Base-by-base conservation (phyloP, 2,888 invertebrate genomes). In the Holacanthella duospinosa region DNA sequence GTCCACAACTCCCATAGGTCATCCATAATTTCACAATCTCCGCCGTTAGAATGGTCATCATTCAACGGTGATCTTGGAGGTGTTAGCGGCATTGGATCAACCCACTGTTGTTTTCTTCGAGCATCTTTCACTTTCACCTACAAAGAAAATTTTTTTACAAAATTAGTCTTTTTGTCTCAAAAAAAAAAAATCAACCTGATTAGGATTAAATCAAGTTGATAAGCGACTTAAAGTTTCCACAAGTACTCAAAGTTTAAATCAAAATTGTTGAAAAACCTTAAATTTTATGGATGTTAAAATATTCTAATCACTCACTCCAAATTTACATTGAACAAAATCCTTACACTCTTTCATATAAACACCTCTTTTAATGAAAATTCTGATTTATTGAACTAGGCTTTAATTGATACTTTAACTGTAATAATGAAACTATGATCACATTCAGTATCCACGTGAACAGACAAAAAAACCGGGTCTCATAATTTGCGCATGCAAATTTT, bases 1-100 rank as follows among this genome's bases (percentile, higher is more conserved):
- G 60, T 60, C 70, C 70, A 71, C 2, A 71, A 54, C 57, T 69
- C 70, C 27, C 69, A 58, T 29, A 71, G 59, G 29, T 71, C 70
- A 58, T 71, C 70, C 48, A 71, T 55, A 57, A 66, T 59, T 60
- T 65, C 68, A 55, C 67, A 68, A 60, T 67, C 60, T 36, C 60
- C 59, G 28, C 63, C 55, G 6, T 55, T 4, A 24, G 55, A 12
- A 3, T 9, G 16, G 36, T 29, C 63, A 55, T 16, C 29, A n/a
- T 2, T 1, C 60, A 61, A 4, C 60, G 64, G 27, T 57, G 60
- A 28, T 43, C 64, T 44, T 48, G 65, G 53, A 21, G 64, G 70
- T 25, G 62, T 61, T n/a, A n/a, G n/a, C 9, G 43, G 58, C 4
- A 55, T 60, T n/a, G 66, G 62, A 27, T 63, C 61, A 28, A 67